Conservation (phyloP, 2,797 vertebrate species). For the Cyprinodon diabolis region DNA sequence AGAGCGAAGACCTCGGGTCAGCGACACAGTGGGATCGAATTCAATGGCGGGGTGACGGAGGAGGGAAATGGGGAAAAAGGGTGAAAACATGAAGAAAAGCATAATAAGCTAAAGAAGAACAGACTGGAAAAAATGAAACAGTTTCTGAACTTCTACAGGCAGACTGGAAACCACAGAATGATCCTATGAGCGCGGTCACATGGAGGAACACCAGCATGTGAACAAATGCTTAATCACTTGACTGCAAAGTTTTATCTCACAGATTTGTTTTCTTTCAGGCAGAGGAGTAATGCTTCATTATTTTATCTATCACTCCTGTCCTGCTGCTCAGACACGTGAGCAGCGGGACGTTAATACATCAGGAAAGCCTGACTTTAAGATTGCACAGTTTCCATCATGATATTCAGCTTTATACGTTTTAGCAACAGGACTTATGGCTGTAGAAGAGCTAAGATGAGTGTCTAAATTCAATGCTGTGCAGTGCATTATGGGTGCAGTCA, state of each 20-base stretch:
- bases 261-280: slow-evolving; percentile 44
- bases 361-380: background rate
- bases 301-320: slow-evolving; percentile 39
- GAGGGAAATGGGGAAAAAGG: background rate
- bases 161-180: slow-evolving; percentile 18
- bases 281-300: slow-evolving; percentile 40
- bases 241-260: background rate
- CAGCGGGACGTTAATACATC: background rate
- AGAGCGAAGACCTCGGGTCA: slow-evolving; percentile 12
- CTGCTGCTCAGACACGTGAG: background rate
- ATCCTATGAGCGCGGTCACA: slow-evolving; percentile 28
- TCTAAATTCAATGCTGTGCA: no score
- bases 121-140: background rate
- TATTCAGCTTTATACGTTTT: no score
- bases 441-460: no score
- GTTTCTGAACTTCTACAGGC: background rate
- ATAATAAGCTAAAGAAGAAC: background rate
- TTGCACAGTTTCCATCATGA: background rate
- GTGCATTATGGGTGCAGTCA: no score
- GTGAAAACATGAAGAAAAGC: background rate
- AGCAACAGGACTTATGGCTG: no score
- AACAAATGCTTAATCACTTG: slow-evolving; percentile 7
- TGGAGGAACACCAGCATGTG: slow-evolving; percentile 34
- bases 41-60: slow-evolving; percentile 35
- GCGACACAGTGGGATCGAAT: slow-evolving; percentile 36